These are phyloP conservation scores for Zaprionus taronus DNA, from an alignment of 1,140 invertebrate genomes.

Conservation along the genomic window DNA sequence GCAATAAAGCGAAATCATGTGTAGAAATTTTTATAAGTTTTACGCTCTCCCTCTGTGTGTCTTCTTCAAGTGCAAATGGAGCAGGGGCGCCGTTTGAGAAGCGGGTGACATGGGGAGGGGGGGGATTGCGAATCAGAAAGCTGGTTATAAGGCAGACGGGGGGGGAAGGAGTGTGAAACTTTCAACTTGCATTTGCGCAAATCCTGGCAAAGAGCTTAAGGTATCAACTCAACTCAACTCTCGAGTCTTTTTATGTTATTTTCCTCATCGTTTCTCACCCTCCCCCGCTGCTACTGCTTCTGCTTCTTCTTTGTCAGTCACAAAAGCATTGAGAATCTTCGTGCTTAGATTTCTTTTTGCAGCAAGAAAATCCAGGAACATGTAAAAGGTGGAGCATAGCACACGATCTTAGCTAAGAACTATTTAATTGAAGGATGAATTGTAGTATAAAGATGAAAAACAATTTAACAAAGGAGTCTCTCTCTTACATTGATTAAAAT, in stretches of 20 bases:
- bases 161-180: slow-evolving; percentile 15
- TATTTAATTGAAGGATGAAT: slow-evolving; percentile 5
- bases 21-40: slow-evolving; percentile 62
- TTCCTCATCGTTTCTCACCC: not conserved
- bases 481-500: slow-evolving; percentile 3
- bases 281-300: not conserved
- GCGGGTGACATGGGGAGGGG: not conserved
- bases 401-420: slow-evolving; percentile 2
- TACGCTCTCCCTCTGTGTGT: slow-evolving; percentile 30
- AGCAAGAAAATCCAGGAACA: not conserved
- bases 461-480: not conserved
- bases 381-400: not conserved
- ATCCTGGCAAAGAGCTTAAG: slow-evolving; percentile 48
- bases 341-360: not conserved
- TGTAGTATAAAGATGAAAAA: slow-evolving; percentile 2
- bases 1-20: slow-evolving; percentile 64
- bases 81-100: not conserved
- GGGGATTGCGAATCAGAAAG: not conserved
- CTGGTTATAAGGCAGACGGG: not conserved
- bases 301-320: not conserved
- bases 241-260: slow-evolving; percentile 19
- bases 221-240: slow-evolving; percentile 41
- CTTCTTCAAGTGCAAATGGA: slow-evolving; percentile 9
- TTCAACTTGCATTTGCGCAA: slow-evolving; percentile 51
- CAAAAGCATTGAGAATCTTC: slow-evolving; percentile 2